phyloP scores from a whole-genome alignment of 2,888 invertebrate genomes.

The Apodemia hepburni region DNA sequence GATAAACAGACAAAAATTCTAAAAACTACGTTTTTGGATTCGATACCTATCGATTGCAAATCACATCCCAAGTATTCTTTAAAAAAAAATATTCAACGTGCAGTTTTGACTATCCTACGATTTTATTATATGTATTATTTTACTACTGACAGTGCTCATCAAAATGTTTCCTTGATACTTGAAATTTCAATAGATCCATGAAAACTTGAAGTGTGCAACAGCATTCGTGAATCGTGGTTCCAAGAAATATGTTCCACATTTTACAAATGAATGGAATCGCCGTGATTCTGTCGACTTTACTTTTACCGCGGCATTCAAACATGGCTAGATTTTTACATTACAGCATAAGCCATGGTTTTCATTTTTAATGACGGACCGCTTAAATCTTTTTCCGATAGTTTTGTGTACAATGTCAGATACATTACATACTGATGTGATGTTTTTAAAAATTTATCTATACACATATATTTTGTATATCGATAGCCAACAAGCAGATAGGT shows the following conservation, averaged over 20 bases:
- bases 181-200: neutral
- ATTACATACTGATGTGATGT: no score
- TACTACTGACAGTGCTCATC: no score
- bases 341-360: constrained; percentile 68
- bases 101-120: no score
- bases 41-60: no score
- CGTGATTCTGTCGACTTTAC: constrained; percentile 4
- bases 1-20: no score
- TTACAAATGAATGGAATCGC: neutral
- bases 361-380: constrained; percentile 67
- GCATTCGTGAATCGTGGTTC: neutral
- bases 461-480: no score
- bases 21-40: no score
- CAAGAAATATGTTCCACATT: neutral
- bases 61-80: no score
- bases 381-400: constrained; percentile 60
- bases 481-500: no score
- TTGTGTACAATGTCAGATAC: no score
- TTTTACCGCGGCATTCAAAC: constrained; percentile 38
- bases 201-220: neutral
- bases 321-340: constrained; percentile 51
- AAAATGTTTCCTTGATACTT: neutral
- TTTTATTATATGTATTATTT: no score
- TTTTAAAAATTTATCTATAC: constrained; percentile 32
- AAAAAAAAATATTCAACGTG: no score